Evolutionary conservation across 2,888 invertebrate species (phyloP).

Genomic region (Slavum lentiscoides): DNA sequence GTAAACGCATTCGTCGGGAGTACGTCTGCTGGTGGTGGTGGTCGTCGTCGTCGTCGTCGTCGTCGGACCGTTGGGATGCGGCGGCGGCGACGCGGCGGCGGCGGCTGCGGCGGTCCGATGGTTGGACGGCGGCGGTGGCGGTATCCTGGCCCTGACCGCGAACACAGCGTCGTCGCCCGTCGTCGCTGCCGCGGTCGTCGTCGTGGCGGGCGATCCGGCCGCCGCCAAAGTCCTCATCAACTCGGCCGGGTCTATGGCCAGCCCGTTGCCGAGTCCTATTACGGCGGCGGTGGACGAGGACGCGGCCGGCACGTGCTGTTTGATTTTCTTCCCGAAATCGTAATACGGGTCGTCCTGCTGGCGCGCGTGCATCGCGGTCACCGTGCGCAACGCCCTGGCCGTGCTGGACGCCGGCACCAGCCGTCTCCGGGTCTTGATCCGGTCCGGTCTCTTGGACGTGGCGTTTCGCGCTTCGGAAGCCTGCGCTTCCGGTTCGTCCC

Average conservation of each 20-base stretch:
- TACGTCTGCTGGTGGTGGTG: neutral
- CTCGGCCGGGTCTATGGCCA: neutral
- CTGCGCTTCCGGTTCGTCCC: constrained; percentile 44
- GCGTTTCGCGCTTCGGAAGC: constrained; percentile 22
- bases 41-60: no score
- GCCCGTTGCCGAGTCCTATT: neutral
- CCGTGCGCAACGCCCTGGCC: neutral
- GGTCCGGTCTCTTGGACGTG: constrained; percentile 41
- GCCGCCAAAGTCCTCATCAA: neutral
- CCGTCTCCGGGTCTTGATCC: constrained; percentile 39
- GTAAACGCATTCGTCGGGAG: constrained; percentile 17
- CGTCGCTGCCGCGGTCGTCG: neutral
- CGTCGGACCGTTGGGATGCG: neutral
- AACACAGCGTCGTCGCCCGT: neutral
- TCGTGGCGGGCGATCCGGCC: neutral
- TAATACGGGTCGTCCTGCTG: constrained; percentile 35
- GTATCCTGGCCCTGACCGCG: neutral
- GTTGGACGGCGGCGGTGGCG: neutral
- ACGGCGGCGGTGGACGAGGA: neutral
- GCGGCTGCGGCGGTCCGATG: neutral
- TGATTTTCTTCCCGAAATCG: constrained; percentile 45
- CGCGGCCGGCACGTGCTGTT: neutral
- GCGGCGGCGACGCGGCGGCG: neutral
- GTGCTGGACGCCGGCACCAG: constrained; percentile 17
- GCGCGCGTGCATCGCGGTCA: neutral